Base-by-base conservation (phyloP, 2,888 invertebrate species). In the Caenorhabditis sp. region DNA sequence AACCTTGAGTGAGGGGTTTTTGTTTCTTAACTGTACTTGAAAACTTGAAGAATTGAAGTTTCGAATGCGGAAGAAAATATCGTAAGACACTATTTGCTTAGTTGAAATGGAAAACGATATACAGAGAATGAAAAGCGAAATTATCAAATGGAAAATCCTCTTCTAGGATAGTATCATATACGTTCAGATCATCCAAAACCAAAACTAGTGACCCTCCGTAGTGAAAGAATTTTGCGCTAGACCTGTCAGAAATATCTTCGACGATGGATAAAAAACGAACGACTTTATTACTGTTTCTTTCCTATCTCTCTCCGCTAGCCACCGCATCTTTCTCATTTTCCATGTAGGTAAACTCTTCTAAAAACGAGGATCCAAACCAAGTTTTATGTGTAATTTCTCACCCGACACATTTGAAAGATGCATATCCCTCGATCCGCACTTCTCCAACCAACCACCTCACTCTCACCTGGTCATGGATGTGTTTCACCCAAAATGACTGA, bases 331-430 rank as follows among this genome's bases (percentile, higher is more conserved):
- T 68, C 59, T 28, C 61, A 64, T 56, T 63, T 44, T 77, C 38
- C 77, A 79, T 56, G 79, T 63, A 79, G 79, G 70, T 79, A 79
- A 79, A 79, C 70, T 70, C 35, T 35, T 72, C 44, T 31, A 70
- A 70, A 79, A 79, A 79, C 77, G 31, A 70, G 79, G 79, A 79
- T 79, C 56, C 47, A 47, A 70, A 58, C 79, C 77, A 79, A 79
- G 79, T 79, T 79, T 79, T 79, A 19, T 56, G 79, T 70, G 79
- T 79, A 79, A 79, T 79, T 79, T 79, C 79, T 72, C 77, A 77
- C 77, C 61, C 63, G 47, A 51, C 41, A 58, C 35, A 77, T 51
- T 51, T 79, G 64, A 69, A 19, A 47, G 64, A 79, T 79, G 79
- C 70, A 54, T 79, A 79, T 77, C 68, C 69, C 47, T 47, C 38